Evolutionary conservation across 2,888 invertebrate species (phyloP), one percentile per base, ranked within the genome.

Genomic region (Polydesmus complanatus): DNA sequence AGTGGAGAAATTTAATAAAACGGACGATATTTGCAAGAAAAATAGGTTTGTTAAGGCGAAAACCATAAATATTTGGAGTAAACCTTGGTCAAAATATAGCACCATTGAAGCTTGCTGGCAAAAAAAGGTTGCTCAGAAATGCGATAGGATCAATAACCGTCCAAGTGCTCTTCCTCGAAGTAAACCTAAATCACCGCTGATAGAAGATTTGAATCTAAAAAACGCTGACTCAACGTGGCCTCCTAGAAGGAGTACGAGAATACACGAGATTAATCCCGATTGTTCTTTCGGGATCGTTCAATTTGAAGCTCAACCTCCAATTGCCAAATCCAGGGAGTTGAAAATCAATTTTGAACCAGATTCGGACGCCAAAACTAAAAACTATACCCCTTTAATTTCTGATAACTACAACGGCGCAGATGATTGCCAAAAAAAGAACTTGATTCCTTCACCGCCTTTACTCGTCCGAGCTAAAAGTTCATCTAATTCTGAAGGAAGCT

Each of bases 1-100:
- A 26, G 57, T 63, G 11, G 57, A 58, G 14, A 62, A 51, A 25
- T 63, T 56, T 37, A 62, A 58, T 37, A 25, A 60, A 26, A n/a
- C 11, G n/a, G 60, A 60, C 27, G 22, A 56, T n/a, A 14, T 21
- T 37, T 27, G 22, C n/a, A 21, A n/a, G 3, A 51, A n/a, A 21
- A 3, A 51, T n/a, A 21, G 8, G 5, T 11, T 11, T 18, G 19
- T 8, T 11, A 8, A 51, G 51, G 8, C 3, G 8, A n/a, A n/a
- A 21, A n/a, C 8, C 5, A 8, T 22, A 51, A 51, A 19, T 21
- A 8, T 21, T 51, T n/a, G 23, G 11, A 25, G 21, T 18, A 50
- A 52, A 51, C 52, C 52, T 3, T 52, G 52, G 50, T 27, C 26
- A 2, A 37, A 27, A 27, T 58, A 52, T n/a, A 58, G 58, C 27